A percentile compares a stretch with the other conserved stretches of the same genome.
Evolutionary conservation across 2,113 vertebrate species (phyloP).

Genomic region (Crypturellus undulatus): DNA sequence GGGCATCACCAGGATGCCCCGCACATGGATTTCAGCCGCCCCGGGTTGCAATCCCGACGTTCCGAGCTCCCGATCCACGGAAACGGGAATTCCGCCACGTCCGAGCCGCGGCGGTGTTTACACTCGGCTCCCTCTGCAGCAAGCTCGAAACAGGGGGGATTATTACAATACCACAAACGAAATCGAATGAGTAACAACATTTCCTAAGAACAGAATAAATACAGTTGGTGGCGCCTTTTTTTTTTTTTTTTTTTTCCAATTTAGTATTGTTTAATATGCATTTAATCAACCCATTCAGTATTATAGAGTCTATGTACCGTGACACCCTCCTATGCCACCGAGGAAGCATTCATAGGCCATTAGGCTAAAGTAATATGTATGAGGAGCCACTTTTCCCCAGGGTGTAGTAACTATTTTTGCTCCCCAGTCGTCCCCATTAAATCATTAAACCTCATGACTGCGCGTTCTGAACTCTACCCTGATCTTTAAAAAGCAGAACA

Average conservation of each 20-base stretch:
- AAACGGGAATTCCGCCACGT: not conserved
- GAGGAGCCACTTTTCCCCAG: constrained; percentile 88
- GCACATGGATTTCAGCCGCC: too few relatives aligned
- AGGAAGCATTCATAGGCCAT: constrained; percentile 81
- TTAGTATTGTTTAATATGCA: constrained; percentile 91
- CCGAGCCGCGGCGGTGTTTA: not conserved
- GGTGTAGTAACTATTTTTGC: constrained; percentile 89
- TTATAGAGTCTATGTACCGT: constrained; percentile 87
- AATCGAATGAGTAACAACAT: constrained; percentile 76
- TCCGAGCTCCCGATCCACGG: not conserved
- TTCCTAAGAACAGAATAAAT: constrained; percentile 79
- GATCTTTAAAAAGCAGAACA: constrained; percentile 90
- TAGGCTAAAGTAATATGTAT: constrained; percentile 87
- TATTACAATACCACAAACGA: constrained; percentile 59
- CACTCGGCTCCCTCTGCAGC: constrained; percentile 42
- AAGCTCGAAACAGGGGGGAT: constrained; percentile 53
- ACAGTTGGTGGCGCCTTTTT: constrained; percentile 72
- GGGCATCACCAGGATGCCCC: rapidly evolving
- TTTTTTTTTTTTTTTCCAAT: constrained; percentile 75
- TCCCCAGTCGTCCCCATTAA: constrained; percentile 90
- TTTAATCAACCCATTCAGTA: constrained; percentile 90
- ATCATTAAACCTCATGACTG: constrained; percentile 90
- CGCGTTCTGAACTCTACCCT: constrained; percentile 93
- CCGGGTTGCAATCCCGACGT: not conserved
- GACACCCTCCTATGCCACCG: constrained; percentile 80